These are phyloP conservation scores for Parasteatoda tepidariorum DNA, from an alignment of 1,140 invertebrate species.

Conservation along the genomic window DNA sequence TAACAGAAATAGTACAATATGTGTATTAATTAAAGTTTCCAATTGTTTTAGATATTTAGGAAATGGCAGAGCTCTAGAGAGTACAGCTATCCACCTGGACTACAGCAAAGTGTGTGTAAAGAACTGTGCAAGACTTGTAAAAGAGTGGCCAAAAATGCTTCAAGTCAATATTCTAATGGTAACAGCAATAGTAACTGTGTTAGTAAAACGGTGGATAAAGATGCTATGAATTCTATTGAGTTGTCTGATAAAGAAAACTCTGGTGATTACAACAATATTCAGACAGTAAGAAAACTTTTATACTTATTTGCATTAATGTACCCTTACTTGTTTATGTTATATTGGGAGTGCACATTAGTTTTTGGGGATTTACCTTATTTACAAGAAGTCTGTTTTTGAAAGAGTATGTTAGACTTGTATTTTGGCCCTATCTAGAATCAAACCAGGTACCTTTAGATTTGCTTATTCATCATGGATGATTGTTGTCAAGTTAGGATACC, in stretches of 20 bases:
- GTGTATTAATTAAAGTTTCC: too few relatives aligned
- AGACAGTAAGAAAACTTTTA: neutral
- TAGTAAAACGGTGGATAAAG: neutral
- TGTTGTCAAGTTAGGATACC: too few relatives aligned
- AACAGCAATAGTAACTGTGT: neutral
- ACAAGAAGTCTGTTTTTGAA: too few relatives aligned
- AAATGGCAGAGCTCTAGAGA: slow-evolving; percentile 50
- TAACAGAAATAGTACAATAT: too few relatives aligned
- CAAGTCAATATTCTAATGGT: neutral
- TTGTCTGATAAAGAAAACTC: slow-evolving; percentile 29
- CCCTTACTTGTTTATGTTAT: too few relatives aligned
- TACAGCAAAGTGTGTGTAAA: slow-evolving; percentile 58
- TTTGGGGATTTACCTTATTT: too few relatives aligned
- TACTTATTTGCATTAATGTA: neutral
- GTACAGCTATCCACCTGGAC: slow-evolving; percentile 58
- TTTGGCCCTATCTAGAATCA: too few relatives aligned
- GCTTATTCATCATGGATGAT: too few relatives aligned
- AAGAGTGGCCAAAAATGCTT: neutral
- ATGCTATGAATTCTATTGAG: neutral
- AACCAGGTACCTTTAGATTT: too few relatives aligned
- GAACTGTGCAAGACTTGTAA: slow-evolving; percentile 52
- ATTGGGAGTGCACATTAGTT: too few relatives aligned
- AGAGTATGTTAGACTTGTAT: too few relatives aligned
- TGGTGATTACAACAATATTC: slow-evolving; percentile 26
- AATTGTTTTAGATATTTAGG: slow-evolving; percentile 22